phyloP scores from a whole-genome alignment of 2,888 invertebrate species.

The Sialis fuliginosa region DNA sequence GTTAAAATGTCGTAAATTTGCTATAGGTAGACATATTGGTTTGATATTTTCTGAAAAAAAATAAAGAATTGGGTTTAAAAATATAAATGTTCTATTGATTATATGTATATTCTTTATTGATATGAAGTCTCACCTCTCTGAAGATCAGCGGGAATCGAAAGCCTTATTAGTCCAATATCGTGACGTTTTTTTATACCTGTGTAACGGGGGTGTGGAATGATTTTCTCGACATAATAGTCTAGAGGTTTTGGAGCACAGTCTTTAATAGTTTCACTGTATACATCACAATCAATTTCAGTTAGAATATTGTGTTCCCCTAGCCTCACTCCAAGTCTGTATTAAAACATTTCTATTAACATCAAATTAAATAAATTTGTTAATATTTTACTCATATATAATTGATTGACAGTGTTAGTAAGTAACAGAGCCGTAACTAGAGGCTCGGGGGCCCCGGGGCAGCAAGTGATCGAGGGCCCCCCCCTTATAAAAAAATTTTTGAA shows the following conservation, averaged over 20 bases:
- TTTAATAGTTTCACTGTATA: conserved; percentile 14
- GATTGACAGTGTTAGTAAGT: no score
- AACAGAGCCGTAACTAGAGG: no score
- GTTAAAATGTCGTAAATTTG: no score
- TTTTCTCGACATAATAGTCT: conserved; percentile 30
- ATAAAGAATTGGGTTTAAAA: not conserved
- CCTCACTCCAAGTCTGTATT: conserved; percentile 34
- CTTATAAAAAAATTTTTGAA: no score
- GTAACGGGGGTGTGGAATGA: conserved; percentile 33
- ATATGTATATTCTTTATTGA: conserved; percentile 14
- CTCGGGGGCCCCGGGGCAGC: no score
- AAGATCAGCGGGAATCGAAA: conserved; percentile 24
- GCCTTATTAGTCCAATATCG: conserved; percentile 37
- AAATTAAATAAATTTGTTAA: no score
- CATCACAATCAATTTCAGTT: conserved; percentile 26
- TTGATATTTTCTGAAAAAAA: conserved; percentile 17
- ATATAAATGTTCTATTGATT: conserved; percentile 10
- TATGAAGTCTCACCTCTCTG: conserved; percentile 9
- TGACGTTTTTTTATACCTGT: conserved; percentile 29
- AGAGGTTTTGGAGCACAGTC: conserved; percentile 28
- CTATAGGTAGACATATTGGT: conserved; percentile 30
- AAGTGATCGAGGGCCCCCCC: no score
- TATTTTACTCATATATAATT: no score
- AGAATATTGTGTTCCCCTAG: conserved; percentile 41
- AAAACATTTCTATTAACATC: no score